Evolutionary conservation across 2,888 invertebrate species (phyloP).

Genomic region (Phyllotreta cruciferae): DNA sequence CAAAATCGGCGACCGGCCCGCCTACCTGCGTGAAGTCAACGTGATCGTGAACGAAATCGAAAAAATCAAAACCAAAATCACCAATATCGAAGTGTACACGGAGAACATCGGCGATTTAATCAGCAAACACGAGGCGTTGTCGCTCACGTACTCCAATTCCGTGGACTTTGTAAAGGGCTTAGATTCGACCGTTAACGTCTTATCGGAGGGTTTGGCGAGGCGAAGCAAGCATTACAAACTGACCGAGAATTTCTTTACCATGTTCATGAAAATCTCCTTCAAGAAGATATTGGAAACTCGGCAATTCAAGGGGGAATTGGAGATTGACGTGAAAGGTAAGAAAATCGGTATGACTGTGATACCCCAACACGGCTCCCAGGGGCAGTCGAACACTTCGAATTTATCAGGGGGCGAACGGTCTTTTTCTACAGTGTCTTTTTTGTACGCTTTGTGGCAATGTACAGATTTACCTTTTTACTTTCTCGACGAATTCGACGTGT

Average conservation of each 20-base stretch:
- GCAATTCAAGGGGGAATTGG: constrained; percentile 68
- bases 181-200: constrained; percentile 45
- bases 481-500: constrained; percentile 96
- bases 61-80: constrained; percentile 59
- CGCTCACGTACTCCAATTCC: constrained; percentile 52
- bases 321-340: constrained; percentile 62
- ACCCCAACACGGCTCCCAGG: constrained; percentile 63
- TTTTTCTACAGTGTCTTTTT: constrained; percentile 92
- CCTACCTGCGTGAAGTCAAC: constrained; percentile 57
- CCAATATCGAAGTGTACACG: constrained; percentile 58
- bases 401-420: constrained; percentile 96
- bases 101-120: constrained; percentile 50
- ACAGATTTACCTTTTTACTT: constrained; percentile 92
- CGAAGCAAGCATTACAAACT: constrained; percentile 55
- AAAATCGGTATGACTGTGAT: constrained; percentile 64
- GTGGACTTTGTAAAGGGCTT: constrained; percentile 50
- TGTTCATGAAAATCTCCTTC: constrained; percentile 61
- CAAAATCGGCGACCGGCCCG: constrained; percentile 61
- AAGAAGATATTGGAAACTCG: constrained; percentile 64
- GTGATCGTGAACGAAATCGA: constrained; percentile 58
- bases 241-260: constrained; percentile 57
- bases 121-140: constrained; percentile 51
- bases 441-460: constrained; percentile 92
- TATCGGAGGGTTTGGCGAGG: constrained; percentile 48
- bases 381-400: constrained; percentile 66